Evolutionary conservation across 1,140 invertebrate species (phyloP), one percentile per base, ranked within the genome.

Genomic region (Drosophila burlai): DNA sequence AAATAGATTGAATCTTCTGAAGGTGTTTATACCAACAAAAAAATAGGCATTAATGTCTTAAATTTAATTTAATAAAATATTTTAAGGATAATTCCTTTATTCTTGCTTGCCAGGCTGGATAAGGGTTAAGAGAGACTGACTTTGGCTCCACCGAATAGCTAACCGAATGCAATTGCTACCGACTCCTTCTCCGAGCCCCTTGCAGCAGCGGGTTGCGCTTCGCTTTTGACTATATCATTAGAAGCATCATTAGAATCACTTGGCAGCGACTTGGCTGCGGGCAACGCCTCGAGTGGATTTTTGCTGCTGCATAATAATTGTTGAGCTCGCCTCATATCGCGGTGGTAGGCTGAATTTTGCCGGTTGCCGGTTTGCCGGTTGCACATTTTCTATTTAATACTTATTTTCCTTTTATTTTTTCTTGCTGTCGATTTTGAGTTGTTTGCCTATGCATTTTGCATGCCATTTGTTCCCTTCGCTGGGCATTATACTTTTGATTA

Each of bases 191-290:
- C 36, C 36, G 24, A 16, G n/a, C 54, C 55, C 46, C 45, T 34
- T 9, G 24, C n/a, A 34, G 54, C 67, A 52, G 54, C 67, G 15
- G 72, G 69, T 52, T 57, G 77, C 61, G 69, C 85, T 87, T 89
- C 67, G 78, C 85, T 87, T 87, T 87, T 84, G 84, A 87, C 85
- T 89, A 90, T 89, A 89, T 89, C 85, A 89, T 90, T 89, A 89
- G 85, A 89, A 89, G 85, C 86, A 89, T 89, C 85, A 89, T 89
- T 90, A 89, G 85, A 89, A 89, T 89, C 85, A 89, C 85, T 89
- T 89, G 85, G 81, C 85, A 89, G 85, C 69, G 85, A 66, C 82
- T 73, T 73, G 75, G 64, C 78, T 89, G 76, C 74, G 85, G 85
- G 85, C 81, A 89, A 89, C 85, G 85, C 85, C 85, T 89, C 65